These are phyloP conservation scores for Copidosoma aretas DNA, from an alignment of 2,888 invertebrate genomes.

Conservation along the genomic window DNA sequence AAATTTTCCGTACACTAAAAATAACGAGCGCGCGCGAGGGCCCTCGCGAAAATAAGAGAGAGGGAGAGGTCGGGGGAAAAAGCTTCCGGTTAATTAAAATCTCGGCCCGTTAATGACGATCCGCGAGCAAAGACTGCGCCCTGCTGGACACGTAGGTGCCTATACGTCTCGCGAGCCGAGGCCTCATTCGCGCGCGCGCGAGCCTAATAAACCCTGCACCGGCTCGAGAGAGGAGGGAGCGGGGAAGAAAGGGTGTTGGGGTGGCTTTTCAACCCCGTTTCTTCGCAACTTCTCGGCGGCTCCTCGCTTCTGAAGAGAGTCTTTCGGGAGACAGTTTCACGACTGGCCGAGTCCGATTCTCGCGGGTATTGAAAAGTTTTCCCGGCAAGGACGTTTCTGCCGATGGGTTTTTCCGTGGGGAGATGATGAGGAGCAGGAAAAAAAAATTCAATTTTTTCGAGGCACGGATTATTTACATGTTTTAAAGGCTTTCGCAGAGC, in stretches of 20 bases:
- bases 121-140: conserved; percentile 17
- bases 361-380: too few species aligned
- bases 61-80: conserved; percentile 5
- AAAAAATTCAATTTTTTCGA: too few species aligned
- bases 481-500: too few species aligned
- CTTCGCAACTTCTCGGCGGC: neutral
- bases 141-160: conserved; percentile 22
- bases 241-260: too few species aligned
- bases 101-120: conserved; percentile 32
- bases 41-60: too few species aligned
- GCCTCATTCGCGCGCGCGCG: neutral
- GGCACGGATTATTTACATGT: too few species aligned
- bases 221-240: neutral
- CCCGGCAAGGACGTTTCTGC: too few species aligned
- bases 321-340: neutral
- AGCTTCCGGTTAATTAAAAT: conserved; percentile 26
- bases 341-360: too few species aligned
- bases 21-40: neutral
- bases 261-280: conserved; percentile 6
- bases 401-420: too few species aligned
- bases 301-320: neutral
- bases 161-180: conserved; percentile 32
- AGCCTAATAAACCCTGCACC: neutral
- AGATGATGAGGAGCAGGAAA: too few species aligned
- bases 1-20: conserved; percentile 2